Base-by-base conservation (phyloP, 64 coral and sea anemone genomes). In the Cladopsammia gracilis region DNA sequence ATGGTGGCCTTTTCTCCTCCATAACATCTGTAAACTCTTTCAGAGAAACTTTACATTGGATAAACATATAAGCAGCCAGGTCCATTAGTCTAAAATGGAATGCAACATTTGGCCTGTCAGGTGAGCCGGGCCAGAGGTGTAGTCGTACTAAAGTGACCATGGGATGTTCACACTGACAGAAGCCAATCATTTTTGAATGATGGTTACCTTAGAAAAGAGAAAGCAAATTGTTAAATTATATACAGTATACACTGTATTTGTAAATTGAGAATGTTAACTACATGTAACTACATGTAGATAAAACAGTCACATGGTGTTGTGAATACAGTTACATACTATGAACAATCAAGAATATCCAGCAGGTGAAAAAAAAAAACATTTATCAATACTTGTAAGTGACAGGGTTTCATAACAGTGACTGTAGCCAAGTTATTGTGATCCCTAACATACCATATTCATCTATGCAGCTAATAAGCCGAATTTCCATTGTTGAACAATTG, bases 121-220 rank as follows among this genome's bases (percentile, higher is more conserved):
- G 85, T 48, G 75, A 71, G 14, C 84, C 92, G 58, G 92, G 85
- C 92, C 92, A 94, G 24, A 93, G 86, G 7, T 88, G 66, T 47
- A 76, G 78, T 54, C 66, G 47, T 15, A 88, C 16, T 18, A 93
- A 50, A 1, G 84, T 87, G 19, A 79, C 73, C 73, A 62, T 65
- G 54, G 75, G 53, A n/a, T 26, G 52, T 43, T 93, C 75, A 88
- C 92, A 93, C 62, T 69, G 24, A 78, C 83, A 93, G 22, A 93
- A 87, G 11, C 6, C 20, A 15, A 93, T 67, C 16, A 49, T 54
- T 54, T 93, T 93, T 3, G 51, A 34, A 79, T 93, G 90, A 34
- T 92, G 81, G 34, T 62, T 77, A 20, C 79, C 90, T 92, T 9
- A 12, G 70, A 74, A 2, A 5, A 70, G 20, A 12, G 60, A 62